These are phyloP conservation scores for Pseudorhiza aurosa DNA, from an alignment of 30 jellyfish, hydroid and myxozoan species.

Conservation along the genomic window DNA sequence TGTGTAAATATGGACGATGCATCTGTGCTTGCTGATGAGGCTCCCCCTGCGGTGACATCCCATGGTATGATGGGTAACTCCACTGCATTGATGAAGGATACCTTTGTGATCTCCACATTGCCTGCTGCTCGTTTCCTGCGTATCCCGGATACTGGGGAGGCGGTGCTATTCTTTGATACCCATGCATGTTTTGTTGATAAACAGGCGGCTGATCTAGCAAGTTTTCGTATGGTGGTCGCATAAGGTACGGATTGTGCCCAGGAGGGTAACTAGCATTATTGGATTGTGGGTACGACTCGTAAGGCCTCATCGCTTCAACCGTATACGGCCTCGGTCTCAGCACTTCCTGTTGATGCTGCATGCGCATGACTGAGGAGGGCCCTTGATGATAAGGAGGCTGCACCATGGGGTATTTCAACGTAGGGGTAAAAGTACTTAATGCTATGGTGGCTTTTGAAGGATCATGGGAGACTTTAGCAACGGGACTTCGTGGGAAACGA, in stretches of 20 bases:
- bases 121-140: background rate
- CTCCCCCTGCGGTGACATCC: slow-evolving; percentile 16
- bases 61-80: slow-evolving; percentile 31
- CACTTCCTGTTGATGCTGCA: slow-evolving; percentile 1
- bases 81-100: slow-evolving; percentile 4
- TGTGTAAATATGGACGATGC: slow-evolving; percentile 28
- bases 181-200: slow-evolving; percentile 26
- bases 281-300: slow-evolving; percentile 8
- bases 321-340: slow-evolving; percentile 34
- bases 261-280: slow-evolving; percentile 8
- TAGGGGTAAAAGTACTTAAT: background rate
- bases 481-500: background rate
- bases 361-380: background rate
- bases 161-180: slow-evolving; percentile 4
- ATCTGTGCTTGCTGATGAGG: slow-evolving; percentile 1
- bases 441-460: slow-evolving; percentile 3
- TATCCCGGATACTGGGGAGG: slow-evolving; percentile 54
- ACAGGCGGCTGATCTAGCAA: slow-evolving; percentile 11
- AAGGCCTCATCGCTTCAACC: slow-evolving; percentile 16
- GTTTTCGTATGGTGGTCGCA: slow-evolving; percentile 32
- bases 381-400: slow-evolving; percentile 8
- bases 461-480: background rate
- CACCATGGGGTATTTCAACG: background rate
- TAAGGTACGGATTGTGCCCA: slow-evolving; percentile 12
- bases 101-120: slow-evolving; percentile 57